phyloP scores from a whole-genome alignment of 2,113 vertebrate genomes.

The Notarius quadriscutis region DNA sequence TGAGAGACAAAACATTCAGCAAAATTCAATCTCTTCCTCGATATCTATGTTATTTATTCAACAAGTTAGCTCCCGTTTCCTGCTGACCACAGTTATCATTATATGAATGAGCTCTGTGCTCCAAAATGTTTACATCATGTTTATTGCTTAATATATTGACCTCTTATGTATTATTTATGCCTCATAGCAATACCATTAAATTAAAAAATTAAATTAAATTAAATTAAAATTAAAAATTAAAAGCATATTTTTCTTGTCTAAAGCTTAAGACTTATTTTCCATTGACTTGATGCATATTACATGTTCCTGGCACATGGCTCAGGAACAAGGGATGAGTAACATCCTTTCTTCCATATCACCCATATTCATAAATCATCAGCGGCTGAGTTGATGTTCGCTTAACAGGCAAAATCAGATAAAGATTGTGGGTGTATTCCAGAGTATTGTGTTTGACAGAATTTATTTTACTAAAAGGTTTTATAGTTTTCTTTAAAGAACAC shows the following conservation, averaged over 20 bases:
- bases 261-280: conserved; percentile 25
- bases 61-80: conserved; percentile 78
- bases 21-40: conserved; percentile 61
- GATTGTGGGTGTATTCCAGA: not conserved
- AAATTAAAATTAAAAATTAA: too few relatives aligned
- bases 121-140: conserved; percentile 72
- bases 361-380: too few relatives aligned
- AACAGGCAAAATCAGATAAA: conserved; percentile 75
- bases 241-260: not conserved
- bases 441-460: not conserved
- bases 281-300: conserved; percentile 19
- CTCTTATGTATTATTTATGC: conserved; percentile 88
- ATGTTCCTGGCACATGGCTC: conserved; percentile 12
- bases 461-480: not conserved
- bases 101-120: conserved; percentile 80
- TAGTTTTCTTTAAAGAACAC: not conserved
- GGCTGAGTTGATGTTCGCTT: conserved; percentile 85
- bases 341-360: conserved; percentile 63
- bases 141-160: conserved; percentile 88
- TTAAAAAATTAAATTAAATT: too few relatives aligned
- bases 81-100: conserved; percentile 85
- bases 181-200: conserved; percentile 79
- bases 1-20: conserved; percentile 24
- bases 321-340: conserved; percentile 55
- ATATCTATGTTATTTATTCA: conserved; percentile 82